A percentile compares a stretch with the other conserved stretches of the same genome.
Evolutionary conservation across 1,140 invertebrate species (phyloP).

Genomic region (Polypedilum vanderplanki): DNA sequence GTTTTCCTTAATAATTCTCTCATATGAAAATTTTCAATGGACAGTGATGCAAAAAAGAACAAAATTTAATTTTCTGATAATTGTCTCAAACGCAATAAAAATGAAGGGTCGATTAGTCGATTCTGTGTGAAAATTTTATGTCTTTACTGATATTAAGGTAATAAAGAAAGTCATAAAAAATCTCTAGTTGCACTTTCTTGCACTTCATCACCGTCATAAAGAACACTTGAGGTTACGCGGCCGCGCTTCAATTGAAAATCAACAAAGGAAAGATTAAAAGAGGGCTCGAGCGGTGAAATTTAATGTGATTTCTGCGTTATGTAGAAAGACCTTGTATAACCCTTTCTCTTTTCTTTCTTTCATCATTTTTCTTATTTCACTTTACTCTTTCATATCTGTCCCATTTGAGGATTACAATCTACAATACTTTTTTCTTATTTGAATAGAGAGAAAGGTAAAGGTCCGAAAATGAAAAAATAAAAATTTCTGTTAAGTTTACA

Average conservation of each 20-base stretch:
- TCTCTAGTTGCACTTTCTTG: too few relatives aligned
- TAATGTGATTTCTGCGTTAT: conserved; percentile 1
- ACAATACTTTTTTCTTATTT: conserved; percentile 1
- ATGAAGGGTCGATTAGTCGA: neutral
- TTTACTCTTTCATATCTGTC: neutral
- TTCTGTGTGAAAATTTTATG: neutral
- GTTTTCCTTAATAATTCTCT: too few relatives aligned
- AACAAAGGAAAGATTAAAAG: neutral
- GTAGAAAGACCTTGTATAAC: neutral
- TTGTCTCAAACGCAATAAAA: neutral
- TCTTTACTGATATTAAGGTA: neutral
- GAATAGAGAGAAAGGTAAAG: neutral
- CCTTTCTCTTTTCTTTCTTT: neutral
- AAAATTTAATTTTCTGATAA: neutral
- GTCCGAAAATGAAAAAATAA: neutral
- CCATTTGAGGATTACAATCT: neutral
- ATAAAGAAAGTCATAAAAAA: neutral
- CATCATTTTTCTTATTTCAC: too few relatives aligned
- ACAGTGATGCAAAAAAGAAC: too few relatives aligned
- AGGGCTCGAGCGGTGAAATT: conserved; percentile 15
- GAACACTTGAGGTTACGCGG: neutral
- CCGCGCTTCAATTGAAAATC: neutral
- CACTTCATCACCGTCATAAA: neutral
- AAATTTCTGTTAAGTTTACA: neutral
- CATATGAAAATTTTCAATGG: neutral